Evolutionary conservation across 2,797 vertebrate species (phyloP).

Genomic region (Aratinga solstitialis): DNA sequence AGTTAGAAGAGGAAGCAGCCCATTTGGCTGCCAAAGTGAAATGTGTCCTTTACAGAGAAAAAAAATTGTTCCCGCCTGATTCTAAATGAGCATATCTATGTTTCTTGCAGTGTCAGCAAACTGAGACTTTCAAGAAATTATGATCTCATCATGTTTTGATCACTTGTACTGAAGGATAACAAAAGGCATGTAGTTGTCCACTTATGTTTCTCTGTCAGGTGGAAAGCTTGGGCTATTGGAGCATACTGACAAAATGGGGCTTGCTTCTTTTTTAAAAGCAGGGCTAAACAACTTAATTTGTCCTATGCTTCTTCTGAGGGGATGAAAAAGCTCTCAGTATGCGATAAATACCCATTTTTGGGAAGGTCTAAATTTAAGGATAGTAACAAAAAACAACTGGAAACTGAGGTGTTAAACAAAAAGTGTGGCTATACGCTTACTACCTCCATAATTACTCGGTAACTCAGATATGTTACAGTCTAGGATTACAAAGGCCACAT

Average conservation of each 20-base stretch:
- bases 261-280: neutral
- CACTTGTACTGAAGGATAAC: neutral
- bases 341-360: neutral
- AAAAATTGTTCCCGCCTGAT: neutral
- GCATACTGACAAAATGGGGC: neutral
- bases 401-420: neutral
- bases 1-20: neutral
- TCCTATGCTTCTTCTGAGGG: neutral
- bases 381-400: neutral
- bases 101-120: neutral
- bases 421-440: neutral
- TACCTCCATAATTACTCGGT: neutral
- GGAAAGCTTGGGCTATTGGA: neutral
- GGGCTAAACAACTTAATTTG: neutral
- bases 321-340: neutral
- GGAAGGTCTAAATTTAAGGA: neutral
- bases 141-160: neutral
- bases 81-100: neutral
- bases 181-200: neutral
- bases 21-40: neutral
- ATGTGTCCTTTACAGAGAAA: neutral
- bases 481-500: neutral
- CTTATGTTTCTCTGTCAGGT: neutral
- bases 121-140: accelerated
- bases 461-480: neutral